Conservation (phyloP, 1,140 invertebrate species). For the Drosophila nikananu region DNA sequence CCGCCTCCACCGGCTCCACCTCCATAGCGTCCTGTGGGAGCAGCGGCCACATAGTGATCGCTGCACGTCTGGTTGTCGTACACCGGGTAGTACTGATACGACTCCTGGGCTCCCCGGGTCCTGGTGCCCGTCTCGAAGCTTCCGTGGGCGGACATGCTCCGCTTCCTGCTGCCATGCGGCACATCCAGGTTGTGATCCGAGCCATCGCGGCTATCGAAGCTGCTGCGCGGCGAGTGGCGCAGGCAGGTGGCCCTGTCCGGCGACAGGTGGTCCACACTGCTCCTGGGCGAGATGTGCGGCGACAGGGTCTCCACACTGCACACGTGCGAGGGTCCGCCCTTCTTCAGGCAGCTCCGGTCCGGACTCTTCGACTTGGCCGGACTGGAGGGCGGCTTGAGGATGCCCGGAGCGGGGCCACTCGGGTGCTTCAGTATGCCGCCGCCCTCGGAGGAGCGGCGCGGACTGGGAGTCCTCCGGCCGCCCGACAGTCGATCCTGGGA, state of each 20-base stretch:
- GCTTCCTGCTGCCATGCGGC: constrained; percentile 67
- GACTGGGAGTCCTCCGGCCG: constrained; percentile 77
- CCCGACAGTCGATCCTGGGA: constrained; percentile 77
- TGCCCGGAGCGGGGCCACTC: constrained; percentile 58
- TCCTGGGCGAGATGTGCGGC: constrained; percentile 73
- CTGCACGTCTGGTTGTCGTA: constrained; percentile 84
- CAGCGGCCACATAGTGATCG: constrained; percentile 81
- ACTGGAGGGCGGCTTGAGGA: constrained; percentile 78
- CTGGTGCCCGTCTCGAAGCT: constrained; percentile 75
- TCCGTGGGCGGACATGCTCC: constrained; percentile 81
- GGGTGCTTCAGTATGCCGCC: constrained; percentile 81
- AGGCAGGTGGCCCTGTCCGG: constrained; percentile 73
- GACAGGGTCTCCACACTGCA: constrained; percentile 70
- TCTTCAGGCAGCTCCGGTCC: constrained; percentile 82
- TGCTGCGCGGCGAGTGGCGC: constrained; percentile 79
- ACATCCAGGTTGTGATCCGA: constrained; percentile 80
- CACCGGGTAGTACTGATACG: constrained; percentile 84
- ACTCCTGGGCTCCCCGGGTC: constrained; percentile 55
- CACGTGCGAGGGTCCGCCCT: constrained; percentile 75
- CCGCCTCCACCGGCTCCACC: background rate
- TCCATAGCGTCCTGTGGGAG: constrained; percentile 60
- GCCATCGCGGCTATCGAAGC: constrained; percentile 78
- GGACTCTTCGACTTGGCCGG: constrained; percentile 82
- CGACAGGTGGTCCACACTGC: constrained; percentile 80
- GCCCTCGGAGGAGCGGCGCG: constrained; percentile 75